Conservation (phyloP, 53 echinoderm and acorn worm genomes). For the Zoroaster sp. region DNA sequence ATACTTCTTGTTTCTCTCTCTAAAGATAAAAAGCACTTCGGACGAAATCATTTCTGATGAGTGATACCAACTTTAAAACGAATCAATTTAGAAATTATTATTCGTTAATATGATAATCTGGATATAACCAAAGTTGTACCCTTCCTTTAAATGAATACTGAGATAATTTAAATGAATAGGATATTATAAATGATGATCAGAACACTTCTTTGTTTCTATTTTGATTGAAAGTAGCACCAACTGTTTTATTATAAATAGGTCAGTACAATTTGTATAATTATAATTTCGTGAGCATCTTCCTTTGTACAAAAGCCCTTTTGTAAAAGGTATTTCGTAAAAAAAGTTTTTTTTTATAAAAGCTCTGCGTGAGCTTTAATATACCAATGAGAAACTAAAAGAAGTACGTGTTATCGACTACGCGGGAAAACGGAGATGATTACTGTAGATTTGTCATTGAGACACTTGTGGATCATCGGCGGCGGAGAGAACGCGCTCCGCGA, state of each 20-base stretch:
- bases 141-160: too few relatives aligned
- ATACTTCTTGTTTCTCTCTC: too few relatives aligned
- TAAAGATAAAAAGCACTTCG: too few relatives aligned
- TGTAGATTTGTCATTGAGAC: neutral
- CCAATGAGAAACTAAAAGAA: neutral
- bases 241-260: neutral
- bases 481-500: neutral
- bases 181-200: too few relatives aligned
- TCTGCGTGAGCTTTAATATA: neutral
- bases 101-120: too few relatives aligned
- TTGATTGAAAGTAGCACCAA: neutral
- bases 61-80: too few relatives aligned
- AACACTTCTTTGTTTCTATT: too few relatives aligned
- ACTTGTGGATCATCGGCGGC: neutral
- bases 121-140: too few relatives aligned
- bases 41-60: too few relatives aligned
- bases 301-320: neutral
- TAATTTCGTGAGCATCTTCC: neutral
- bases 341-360: neutral
- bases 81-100: too few relatives aligned
- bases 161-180: too few relatives aligned
- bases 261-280: neutral
- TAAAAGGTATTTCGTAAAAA: neutral
- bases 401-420: neutral
- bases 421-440: neutral